These are phyloP conservation scores for Gadus macrocephalus DNA, from an alignment of 2,113 vertebrate genomes.

Conservation along the genomic window DNA sequence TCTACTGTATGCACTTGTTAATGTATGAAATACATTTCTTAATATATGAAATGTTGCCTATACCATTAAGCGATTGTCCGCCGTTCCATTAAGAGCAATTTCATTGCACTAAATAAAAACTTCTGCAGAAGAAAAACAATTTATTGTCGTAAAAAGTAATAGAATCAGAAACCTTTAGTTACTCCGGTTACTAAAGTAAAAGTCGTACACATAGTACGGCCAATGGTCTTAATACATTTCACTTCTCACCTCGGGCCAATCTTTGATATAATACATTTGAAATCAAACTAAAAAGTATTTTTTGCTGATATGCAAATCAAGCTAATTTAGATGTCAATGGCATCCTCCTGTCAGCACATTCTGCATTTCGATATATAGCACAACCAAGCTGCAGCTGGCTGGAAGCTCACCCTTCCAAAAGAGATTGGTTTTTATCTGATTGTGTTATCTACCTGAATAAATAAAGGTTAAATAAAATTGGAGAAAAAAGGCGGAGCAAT, in stretches of 20 bases:
- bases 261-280: conserved; percentile 47
- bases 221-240: conserved; percentile 19
- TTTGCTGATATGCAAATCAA: conserved; percentile 66
- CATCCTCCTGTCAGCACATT: conserved; percentile 62
- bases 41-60: background rate
- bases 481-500: conserved; percentile 14
- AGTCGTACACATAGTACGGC: background rate
- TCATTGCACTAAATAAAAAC: background rate
- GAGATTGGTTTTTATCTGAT: no score
- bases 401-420: conserved; percentile 18
- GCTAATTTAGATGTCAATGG: conserved; percentile 59
- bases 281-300: conserved; percentile 55
- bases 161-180: background rate
- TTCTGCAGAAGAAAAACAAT: background rate
- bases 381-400: conserved; percentile 42
- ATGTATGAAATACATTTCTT: no score
- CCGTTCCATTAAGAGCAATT: background rate
- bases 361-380: conserved; percentile 61
- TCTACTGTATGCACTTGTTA: no score
- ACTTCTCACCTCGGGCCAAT: conserved; percentile 35
- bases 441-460: no score
- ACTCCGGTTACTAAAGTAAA: conserved; percentile 4
- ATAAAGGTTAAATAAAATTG: no score
- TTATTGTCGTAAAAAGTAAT: background rate
- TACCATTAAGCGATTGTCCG: background rate